These are phyloP conservation scores for Bovichtus variegatus DNA, from an alignment of 2,797 vertebrate species.

Conservation along the genomic window DNA sequence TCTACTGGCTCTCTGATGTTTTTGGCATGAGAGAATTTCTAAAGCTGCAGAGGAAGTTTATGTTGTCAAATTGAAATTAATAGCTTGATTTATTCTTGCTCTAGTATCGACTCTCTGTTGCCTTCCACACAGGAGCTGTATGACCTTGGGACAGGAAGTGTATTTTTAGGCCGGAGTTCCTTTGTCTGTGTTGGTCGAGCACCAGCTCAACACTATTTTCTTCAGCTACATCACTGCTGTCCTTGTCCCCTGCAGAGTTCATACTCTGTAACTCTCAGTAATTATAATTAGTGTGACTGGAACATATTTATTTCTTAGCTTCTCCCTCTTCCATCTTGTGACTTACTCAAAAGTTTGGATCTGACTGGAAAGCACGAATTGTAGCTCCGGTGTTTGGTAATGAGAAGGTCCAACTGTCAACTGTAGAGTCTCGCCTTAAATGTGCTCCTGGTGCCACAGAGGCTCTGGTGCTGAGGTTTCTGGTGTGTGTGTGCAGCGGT, in stretches of 20 bases:
- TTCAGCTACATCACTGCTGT: no score
- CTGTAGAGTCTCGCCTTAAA: no score
- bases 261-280: not conserved
- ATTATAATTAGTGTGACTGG: not conserved
- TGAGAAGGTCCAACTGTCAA: no score
- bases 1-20: not conserved
- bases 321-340: no score
- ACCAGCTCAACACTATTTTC: not conserved
- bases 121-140: not conserved
- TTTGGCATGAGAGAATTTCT: not conserved
- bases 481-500: slow-evolving; percentile 1
- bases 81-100: not conserved
- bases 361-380: no score
- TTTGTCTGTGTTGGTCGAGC: not conserved
- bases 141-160: not conserved
- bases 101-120: not conserved
- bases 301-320: not conserved
- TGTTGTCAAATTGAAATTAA: not conserved
- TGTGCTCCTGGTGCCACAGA: not conserved
- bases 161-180: not conserved
- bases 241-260: not conserved
- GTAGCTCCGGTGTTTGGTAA: no score
- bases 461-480: slow-evolving; percentile 6
- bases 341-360: no score
- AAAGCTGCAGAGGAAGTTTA: not conserved